Evolutionary conservation across 2,888 invertebrate species (phyloP).

Genomic region (Eretmocerus hayati): DNA sequence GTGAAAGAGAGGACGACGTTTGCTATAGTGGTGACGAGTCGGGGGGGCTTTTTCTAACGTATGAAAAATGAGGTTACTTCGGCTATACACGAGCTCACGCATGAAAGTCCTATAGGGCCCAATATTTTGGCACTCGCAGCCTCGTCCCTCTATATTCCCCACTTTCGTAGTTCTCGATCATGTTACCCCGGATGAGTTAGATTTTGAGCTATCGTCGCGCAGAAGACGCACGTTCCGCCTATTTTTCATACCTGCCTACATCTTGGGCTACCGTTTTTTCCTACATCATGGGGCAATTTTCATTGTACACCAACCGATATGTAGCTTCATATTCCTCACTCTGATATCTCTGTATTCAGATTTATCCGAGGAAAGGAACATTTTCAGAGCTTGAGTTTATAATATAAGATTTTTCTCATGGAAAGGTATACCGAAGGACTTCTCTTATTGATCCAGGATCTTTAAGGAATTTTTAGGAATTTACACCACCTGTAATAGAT

Average conservation of each 20-base stretch:
- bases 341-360: slow-evolving; percentile 19
- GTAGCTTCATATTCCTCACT: too few relatives aligned
- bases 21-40: not conserved
- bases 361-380: too few relatives aligned
- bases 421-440: slow-evolving; percentile 8
- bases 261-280: slow-evolving; percentile 6
- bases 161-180: not conserved
- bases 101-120: slow-evolving; percentile 21
- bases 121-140: slow-evolving; percentile 43
- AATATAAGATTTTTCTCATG: slow-evolving; percentile 8
- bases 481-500: too few relatives aligned
- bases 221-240: slow-evolving; percentile 2
- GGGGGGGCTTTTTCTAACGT: not conserved
- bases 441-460: slow-evolving; percentile 6
- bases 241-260: not conserved
- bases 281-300: too few relatives aligned
- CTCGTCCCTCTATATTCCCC: not conserved
- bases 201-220: too few relatives aligned
- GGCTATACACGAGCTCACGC: too few relatives aligned
- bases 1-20: not conserved
- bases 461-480: slow-evolving; percentile 10
- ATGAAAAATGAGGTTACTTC: slow-evolving; percentile 45
- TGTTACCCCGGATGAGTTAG: too few relatives aligned
- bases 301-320: too few relatives aligned
- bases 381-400: slow-evolving; percentile 3